Evolutionary conservation across 2,113 vertebrate species (phyloP).

Genomic region (Acinonyx jubatus): DNA sequence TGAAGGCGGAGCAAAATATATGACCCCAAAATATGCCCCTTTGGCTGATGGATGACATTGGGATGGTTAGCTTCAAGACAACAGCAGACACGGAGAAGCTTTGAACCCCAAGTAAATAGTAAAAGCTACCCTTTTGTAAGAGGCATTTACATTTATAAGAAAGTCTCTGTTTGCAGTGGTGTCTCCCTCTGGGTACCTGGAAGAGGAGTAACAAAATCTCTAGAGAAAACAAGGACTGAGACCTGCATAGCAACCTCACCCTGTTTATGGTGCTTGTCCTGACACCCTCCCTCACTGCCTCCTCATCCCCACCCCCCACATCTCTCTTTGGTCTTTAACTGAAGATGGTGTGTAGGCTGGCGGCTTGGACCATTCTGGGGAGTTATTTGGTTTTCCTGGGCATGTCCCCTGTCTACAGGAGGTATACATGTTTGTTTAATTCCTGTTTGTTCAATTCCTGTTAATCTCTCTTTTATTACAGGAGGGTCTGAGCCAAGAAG

Average conservation of each 20-base stretch:
- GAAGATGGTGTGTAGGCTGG: background rate
- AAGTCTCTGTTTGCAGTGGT: background rate
- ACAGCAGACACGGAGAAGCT: background rate
- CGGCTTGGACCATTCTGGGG: background rate
- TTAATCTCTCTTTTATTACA: background rate
- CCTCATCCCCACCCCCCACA: background rate
- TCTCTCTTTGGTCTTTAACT: background rate
- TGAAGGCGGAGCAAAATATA: background rate
- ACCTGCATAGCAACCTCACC: background rate
- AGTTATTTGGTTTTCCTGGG: background rate
- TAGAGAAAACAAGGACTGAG: background rate
- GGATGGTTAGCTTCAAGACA: background rate
- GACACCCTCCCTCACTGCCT: background rate
- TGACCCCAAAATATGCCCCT: background rate
- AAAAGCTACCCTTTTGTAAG: background rate
- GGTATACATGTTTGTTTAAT: background rate
- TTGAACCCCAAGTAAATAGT: background rate
- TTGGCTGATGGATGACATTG: background rate
- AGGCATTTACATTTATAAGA: background rate
- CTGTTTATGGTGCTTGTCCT: background rate
- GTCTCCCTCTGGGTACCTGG: background rate
- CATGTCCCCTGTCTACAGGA: background rate
- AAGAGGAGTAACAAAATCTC: background rate
- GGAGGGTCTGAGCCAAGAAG: background rate
- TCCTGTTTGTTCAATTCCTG: background rate